A percentile compares a stretch with the other conserved stretches of the same genome.
phyloP scores from a whole-genome alignment of 2,113 vertebrate species.

The Strigops habroptila region DNA sequence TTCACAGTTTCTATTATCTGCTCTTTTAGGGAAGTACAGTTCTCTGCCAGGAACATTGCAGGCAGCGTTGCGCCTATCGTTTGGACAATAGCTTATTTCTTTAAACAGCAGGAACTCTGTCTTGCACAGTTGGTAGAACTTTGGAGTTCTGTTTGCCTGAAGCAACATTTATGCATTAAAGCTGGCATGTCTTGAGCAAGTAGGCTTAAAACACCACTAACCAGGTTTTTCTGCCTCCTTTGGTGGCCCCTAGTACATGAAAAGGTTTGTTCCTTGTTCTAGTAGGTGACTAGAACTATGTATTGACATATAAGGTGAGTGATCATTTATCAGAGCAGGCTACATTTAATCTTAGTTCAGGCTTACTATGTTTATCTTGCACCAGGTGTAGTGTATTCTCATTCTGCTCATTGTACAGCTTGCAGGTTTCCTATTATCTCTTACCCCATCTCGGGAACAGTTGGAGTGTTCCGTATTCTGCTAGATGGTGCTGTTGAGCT shows the following conservation, averaged over 20 bases:
- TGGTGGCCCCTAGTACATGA: neutral
- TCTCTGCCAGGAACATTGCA: neutral
- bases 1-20: neutral
- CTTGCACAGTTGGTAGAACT: neutral
- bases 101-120: neutral
- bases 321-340: neutral
- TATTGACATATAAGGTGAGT: neutral
- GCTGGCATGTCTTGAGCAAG: neutral
- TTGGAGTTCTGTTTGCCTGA: neutral
- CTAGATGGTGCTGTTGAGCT: conserved; percentile 61
- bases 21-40: neutral
- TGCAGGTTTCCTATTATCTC: neutral
- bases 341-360: fast-evolving
- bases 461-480: neutral
- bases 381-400: neutral
- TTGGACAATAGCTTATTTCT: neutral
- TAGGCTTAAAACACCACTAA: neutral
- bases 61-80: neutral
- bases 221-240: neutral
- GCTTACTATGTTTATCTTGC: neutral
- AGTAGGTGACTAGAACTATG: neutral
- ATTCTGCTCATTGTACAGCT: neutral
- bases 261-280: neutral
- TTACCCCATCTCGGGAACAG: fast-evolving
- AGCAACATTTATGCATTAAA: neutral